Percentiles rank a stretch among this genome's conserved stretches.
Conservation (phyloP, 2,797 vertebrate genomes). For the Phoeniculus purpureus region DNA sequence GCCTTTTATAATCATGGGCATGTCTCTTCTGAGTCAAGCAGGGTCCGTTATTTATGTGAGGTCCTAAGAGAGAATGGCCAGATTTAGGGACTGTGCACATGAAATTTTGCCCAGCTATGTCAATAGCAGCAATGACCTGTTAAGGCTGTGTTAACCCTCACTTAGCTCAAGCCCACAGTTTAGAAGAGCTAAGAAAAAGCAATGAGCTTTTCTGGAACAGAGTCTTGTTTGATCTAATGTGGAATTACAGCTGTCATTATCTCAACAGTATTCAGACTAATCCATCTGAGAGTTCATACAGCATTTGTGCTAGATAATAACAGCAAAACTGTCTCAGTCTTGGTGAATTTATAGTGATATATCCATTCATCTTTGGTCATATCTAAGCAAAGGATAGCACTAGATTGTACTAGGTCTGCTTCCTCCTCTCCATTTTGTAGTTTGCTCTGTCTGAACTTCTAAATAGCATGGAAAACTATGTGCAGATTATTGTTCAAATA, state of each 20-base stretch:
- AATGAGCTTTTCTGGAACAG: not conserved
- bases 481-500: not conserved
- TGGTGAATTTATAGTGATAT: not conserved
- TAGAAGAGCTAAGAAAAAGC: not conserved
- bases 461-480: not conserved
- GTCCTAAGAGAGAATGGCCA: not conserved
- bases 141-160: not conserved
- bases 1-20: not conserved
- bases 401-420: not conserved
- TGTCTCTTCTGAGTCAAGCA: not conserved
- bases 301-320: not conserved
- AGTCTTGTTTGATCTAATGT: not conserved
- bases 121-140: not conserved
- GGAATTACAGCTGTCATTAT: not conserved
- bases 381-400: not conserved
- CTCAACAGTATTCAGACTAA: not conserved
- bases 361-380: not conserved
- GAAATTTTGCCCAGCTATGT: not conserved
- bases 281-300: not conserved
- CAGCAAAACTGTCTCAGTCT: not conserved
- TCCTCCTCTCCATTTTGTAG: not conserved
- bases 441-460: not conserved
- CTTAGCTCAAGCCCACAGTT: not conserved
- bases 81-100: not conserved
- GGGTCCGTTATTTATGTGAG: not conserved